Evolutionary conservation across 2,113 vertebrate species (phyloP).

Genomic region (Microtus oregoni): DNA sequence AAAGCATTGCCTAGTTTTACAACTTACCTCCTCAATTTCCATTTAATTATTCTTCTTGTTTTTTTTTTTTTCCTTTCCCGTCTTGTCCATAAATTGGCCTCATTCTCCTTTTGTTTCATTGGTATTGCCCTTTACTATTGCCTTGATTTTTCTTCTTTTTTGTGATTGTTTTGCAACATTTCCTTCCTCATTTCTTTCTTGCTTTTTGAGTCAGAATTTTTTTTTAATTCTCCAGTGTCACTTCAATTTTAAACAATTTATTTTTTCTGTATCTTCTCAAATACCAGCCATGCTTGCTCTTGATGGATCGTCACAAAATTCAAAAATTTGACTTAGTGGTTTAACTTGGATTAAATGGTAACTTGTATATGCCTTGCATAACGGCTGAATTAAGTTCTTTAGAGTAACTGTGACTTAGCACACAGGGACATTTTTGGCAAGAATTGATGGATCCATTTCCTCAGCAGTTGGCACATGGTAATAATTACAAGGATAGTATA

Average conservation of each 20-base stretch:
- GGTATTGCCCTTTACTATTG: no score
- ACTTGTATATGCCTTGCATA: not conserved
- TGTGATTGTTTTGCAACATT: not conserved
- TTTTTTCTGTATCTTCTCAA: not conserved
- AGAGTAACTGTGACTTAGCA: not conserved
- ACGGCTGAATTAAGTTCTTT: not conserved
- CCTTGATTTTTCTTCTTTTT: not conserved
- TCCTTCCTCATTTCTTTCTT: not conserved
- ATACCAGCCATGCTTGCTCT: not conserved
- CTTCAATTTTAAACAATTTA: not conserved
- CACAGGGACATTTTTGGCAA: not conserved
- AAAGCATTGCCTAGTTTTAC: not conserved
- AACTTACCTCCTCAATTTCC: not conserved
- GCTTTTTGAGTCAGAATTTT: not conserved
- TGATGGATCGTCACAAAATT: not conserved
- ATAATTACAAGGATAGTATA: not conserved
- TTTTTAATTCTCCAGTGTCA: not conserved
- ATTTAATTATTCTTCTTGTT: not conserved
- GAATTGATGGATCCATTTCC: not conserved
- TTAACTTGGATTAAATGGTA: not conserved
- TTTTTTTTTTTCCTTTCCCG: not conserved
- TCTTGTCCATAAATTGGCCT: no score
- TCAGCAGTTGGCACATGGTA: not conserved
- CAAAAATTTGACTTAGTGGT: not conserved
- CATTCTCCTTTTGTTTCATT: not conserved